Percentiles rank a stretch among this genome's conserved stretches.
phyloP scores from a whole-genome alignment of 2,888 invertebrate species.

The Calephelis perditalis region DNA sequence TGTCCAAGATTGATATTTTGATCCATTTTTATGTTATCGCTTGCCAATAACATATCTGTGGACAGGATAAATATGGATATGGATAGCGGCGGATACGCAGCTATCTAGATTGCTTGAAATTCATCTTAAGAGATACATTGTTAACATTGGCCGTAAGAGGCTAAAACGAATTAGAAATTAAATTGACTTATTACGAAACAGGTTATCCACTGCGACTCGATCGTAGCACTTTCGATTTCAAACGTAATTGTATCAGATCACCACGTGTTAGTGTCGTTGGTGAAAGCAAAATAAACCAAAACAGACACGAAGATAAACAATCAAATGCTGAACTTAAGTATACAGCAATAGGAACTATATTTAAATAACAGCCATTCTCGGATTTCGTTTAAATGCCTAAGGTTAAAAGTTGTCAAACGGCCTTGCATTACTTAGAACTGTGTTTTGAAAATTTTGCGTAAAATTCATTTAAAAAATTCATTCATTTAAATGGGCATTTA shows the following conservation, averaged over 20 bases:
- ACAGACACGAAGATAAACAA: not conserved
- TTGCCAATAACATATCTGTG: too few species aligned
- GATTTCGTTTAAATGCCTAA: not conserved
- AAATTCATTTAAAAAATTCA: too few species aligned
- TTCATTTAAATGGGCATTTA: too few species aligned
- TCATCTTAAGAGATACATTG: too few species aligned
- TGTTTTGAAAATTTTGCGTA: too few species aligned
- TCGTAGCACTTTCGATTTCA: not conserved
- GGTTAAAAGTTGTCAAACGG: not conserved
- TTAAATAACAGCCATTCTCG: not conserved
- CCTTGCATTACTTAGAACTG: not conserved
- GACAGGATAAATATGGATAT: too few species aligned
- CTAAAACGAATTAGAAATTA: not conserved
- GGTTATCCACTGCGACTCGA: not conserved
- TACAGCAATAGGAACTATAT: not conserved
- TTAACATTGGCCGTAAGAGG: too few species aligned
- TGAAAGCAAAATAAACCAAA: slow-evolving; percentile 9
- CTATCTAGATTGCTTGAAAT: too few species aligned
- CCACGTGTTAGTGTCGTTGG: not conserved
- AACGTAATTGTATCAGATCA: not conserved
- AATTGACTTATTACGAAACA: not conserved
- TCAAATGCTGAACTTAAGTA: not conserved
- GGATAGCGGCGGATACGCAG: too few species aligned
- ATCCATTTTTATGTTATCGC: too few species aligned
- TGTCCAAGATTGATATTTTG: too few species aligned